Base-by-base conservation (phyloP, 2,113 vertebrate genomes). In the Gracilinanus agilis region DNA sequence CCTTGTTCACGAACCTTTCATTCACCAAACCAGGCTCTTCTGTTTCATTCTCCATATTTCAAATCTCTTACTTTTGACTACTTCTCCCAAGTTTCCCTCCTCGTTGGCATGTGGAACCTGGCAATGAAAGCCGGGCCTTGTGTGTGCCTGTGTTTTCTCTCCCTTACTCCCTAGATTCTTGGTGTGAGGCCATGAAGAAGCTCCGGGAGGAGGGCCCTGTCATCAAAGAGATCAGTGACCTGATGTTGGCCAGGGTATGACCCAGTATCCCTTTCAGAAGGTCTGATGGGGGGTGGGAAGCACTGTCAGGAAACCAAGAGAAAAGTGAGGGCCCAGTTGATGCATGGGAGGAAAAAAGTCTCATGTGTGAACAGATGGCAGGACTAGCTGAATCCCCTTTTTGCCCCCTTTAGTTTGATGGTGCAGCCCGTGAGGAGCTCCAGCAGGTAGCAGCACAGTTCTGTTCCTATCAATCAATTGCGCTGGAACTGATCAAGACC, bases 401-500 rank as follows among this genome's bases (percentile, higher is more conserved):
- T 54, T 96, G 27, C 61, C 25, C 56, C 2, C 24, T 90, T 27
- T 90, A 99, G 99, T 99, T 99, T 0, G 99, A 99, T 0, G 99
- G 99, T 6, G 93, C 96, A 0, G 99, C 99, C 0, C 99, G 99
- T 44, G 99, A 99, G 40, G 99, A 99, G 92, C 99, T 99, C 93
- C 99, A 99, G 97, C 99, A 99, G 55, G 99, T 99, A 8, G 99
- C 98, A 0, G 99, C 99, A 0, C 98, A 98, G 93, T 99, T 99
- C 98, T 99, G 99, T 97, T 99, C 99, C 2, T 99, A 98, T 96
- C 99, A 99, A 91, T 99, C 99, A n/a, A 98, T 98, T 24, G 99
- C 99, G 0, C 98, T 99, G 34, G 99, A 99, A 97, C 98, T 99
- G 95, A 99, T 99, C 98, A 99, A 99, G 96, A 99, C 98, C 98